phyloP scores from a whole-genome alignment of 2,888 invertebrate species.

The Melinaea marsaeus region DNA sequence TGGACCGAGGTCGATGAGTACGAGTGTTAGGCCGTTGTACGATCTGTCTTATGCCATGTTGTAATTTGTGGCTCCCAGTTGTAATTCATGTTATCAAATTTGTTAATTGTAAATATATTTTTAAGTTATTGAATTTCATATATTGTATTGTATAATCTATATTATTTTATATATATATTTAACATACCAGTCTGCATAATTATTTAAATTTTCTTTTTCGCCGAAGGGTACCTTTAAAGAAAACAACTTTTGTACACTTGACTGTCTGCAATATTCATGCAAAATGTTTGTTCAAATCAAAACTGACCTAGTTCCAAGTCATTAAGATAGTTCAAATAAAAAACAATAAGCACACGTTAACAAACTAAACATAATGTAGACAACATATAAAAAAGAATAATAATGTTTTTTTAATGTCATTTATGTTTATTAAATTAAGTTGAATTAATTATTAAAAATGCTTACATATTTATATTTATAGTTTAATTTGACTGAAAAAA shows the following conservation, averaged over 20 bases:
- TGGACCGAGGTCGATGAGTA: slow-evolving; percentile 41
- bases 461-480: too few relatives aligned
- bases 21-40: slow-evolving; percentile 38
- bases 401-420: too few relatives aligned
- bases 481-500: too few relatives aligned
- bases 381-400: too few relatives aligned
- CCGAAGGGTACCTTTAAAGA: neutral
- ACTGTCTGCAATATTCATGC: neutral
- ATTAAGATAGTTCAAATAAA: slow-evolving; percentile 9
- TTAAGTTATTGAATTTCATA: neutral
- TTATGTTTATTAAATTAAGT: too few relatives aligned
- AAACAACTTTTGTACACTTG: neutral
- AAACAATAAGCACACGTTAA: slow-evolving; percentile 18
- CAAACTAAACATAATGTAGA: too few relatives aligned
- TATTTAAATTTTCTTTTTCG: too few relatives aligned
- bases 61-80: slow-evolving; percentile 33
- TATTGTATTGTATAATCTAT: too few relatives aligned
- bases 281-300: neutral
- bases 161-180: too few relatives aligned
- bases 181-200: too few relatives aligned
- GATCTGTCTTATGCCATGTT: slow-evolving; percentile 39
- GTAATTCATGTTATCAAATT: slow-evolving; percentile 34
- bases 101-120: neutral
- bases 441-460: too few relatives aligned
- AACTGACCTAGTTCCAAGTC: slow-evolving; percentile 9